Base-by-base conservation (phyloP, 2,888 invertebrate species). In the Mesodorylaimus sp. region DNA sequence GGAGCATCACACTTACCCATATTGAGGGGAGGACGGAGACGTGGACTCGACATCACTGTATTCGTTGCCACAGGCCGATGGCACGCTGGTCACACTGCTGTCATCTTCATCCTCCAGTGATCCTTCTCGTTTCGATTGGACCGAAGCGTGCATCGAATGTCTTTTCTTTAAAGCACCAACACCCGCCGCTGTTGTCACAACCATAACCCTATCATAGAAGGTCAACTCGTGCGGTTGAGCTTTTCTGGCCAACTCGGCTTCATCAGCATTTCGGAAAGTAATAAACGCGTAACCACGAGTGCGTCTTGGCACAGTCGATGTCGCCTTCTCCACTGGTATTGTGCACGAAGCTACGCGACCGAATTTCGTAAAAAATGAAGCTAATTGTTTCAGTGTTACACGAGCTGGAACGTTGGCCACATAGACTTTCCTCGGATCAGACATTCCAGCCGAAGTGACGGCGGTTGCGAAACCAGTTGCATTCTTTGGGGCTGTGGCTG, bases 301-400 rank as follows among this genome's bases (percentile, higher is more conserved):
- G 26, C 56, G 55, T 41, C 55, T 43, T 21, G 44, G 44, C 19
- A 43, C 24, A 26, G 44, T 43, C 26, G 26, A 25, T 7, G 50
- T 50, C 19, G 23, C 45, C 3, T 62, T 61, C 26, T 61, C 60
- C 19, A 54, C 49, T 1, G 64, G 62, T 5, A 64, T 54, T 19
- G 58, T 56, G 32, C 61, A 62, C 25, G 57, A 55, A n/a, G 57
- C 54, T 5, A 59, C 52, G 51, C 60, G 60, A 50, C 65, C 65
- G 46, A 61, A 65, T 50, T 64, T 61, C 25, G 59, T 58, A 51
- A 65, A 62, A 50, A 65, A 65, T 1, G 60, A 57, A 32, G 62
- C 60, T 25, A 66, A 54, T 47, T 65, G 65, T 3, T 58, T 58
- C 13, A 55, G 54, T 1, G 64, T 66, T 26, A 61, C 62, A 26